Base-by-base conservation (phyloP, 2,113 vertebrate species). In the Riparia riparia region DNA sequence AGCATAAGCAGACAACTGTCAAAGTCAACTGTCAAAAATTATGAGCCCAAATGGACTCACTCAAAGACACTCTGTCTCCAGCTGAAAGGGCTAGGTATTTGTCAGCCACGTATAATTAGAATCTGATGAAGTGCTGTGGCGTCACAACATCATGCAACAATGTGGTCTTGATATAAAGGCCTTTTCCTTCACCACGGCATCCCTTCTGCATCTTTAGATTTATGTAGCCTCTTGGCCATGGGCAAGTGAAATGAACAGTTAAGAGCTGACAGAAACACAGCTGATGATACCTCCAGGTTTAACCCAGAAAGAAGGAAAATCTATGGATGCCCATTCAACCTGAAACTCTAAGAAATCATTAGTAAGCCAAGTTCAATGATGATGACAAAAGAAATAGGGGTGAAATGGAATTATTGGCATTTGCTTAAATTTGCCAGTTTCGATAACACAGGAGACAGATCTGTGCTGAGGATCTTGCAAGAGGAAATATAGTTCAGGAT, bases 241-340 rank as follows among this genome's bases (percentile, higher is more conserved):
- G 34, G 42, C 32, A 65, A 85, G 77, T 2, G 13, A 88, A 79
- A 78, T 61, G 72, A 82, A 76, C 6, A 12, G 78, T 90, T 82
- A 69, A 64, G 74, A 71, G 54, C 83, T 98, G 97, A 97, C 97
- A 97, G 96, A 95, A 96, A 77, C 47, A 57, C 7, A 6, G 78
- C 17, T 49, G 39, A 83, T 90, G 96, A 96, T 83, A 95, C 58
- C 82, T 92, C 86, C 84, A 95, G 51, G 79, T 90, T 95, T 98
- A 98, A 98, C 96, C 96, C 94, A 94, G 90, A 98, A 97, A 86
- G 98, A 98, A 98, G 93, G 98, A 98, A 98, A 98, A 98, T 98
- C 98, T 95, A 98, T 98, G 97, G 89, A 76, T 95, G 80, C 80
- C 93, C 93, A 95, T 94, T 98, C 94, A 96, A 94, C 94, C 96